A percentile compares a stretch with the other conserved stretches of the same genome.
Conservation (phyloP, 2,797 vertebrate species). For the Betta splendens region DNA sequence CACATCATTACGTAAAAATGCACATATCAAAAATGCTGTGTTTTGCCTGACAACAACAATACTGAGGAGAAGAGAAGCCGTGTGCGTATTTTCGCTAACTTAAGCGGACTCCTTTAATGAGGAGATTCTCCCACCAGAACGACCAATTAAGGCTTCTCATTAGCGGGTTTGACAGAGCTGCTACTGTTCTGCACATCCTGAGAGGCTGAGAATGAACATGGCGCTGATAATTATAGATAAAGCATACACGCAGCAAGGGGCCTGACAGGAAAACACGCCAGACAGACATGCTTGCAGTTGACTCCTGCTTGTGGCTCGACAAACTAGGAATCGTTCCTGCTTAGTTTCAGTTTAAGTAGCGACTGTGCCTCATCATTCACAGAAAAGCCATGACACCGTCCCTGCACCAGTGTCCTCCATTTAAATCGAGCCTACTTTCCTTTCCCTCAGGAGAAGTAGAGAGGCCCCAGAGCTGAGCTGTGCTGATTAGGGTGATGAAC, state of each 20-base stretch:
- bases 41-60: neutral
- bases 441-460: constrained; percentile 7
- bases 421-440: constrained; percentile 23
- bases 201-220: constrained; percentile 56
- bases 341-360: too few relatives aligned
- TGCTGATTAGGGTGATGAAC: constrained; percentile 36
- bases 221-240: constrained; percentile 59
- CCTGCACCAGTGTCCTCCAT: constrained; percentile 11
- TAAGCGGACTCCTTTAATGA: constrained; percentile 62
- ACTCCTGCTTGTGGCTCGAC: constrained; percentile 5
- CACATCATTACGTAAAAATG: constrained; percentile 1
- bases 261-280: constrained; percentile 29
- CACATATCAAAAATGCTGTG: neutral
- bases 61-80: neutral
- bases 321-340: constrained; percentile 4
- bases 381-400: neutral
- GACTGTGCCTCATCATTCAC: neutral
- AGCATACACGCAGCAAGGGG: constrained; percentile 34
- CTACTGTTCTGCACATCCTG: constrained; percentile 72
- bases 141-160: constrained; percentile 78
- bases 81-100: constrained; percentile 24
- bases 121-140: constrained; percentile 70
- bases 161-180: constrained; percentile 69
- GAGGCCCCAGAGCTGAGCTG: constrained; percentile 4
- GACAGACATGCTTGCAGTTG: neutral